Percentiles rank a stretch among this genome's conserved stretches.
Conservation (phyloP, 2,797 vertebrate species). For the Phalloptychus januarius region DNA sequence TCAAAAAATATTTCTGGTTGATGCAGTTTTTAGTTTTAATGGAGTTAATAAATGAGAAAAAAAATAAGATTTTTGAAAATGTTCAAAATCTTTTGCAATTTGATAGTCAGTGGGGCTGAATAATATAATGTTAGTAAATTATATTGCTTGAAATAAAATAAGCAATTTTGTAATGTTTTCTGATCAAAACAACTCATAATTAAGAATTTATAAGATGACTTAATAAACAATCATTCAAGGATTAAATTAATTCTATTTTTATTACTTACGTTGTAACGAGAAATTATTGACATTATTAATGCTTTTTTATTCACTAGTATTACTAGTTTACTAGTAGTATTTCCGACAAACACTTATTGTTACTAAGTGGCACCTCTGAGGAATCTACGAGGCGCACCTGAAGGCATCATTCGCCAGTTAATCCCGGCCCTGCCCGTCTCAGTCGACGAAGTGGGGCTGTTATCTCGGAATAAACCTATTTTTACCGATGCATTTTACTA, state of each 20-base stretch:
- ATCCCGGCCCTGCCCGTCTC: slow-evolving; percentile 1
- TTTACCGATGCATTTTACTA: neutral
- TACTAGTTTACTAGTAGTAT: too few relatives aligned
- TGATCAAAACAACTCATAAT: neutral
- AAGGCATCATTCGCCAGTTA: slow-evolving; percentile 60
- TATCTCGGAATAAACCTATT: neutral
- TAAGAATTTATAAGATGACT: neutral
- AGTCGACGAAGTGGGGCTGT: neutral
- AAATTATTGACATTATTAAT: neutral
- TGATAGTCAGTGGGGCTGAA: neutral
- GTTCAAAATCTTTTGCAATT: neutral
- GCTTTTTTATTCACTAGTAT: neutral
- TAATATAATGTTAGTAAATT: neutral
- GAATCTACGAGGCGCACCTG: slow-evolving; percentile 34
- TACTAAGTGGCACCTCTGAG: neutral
- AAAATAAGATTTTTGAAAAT: neutral
- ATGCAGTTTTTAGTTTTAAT: neutral
- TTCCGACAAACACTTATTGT: neutral
- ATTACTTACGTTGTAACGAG: neutral
- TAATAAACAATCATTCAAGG: neutral
- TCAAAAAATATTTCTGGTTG: neutral
- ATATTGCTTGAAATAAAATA: neutral
- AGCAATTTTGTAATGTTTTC: neutral
- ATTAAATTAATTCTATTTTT: neutral
- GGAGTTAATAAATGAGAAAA: neutral